Percentiles rank a stretch among this genome's conserved stretches.
Conservation (phyloP, 2,797 vertebrate species). For the Cynopterus sphinx region DNA sequence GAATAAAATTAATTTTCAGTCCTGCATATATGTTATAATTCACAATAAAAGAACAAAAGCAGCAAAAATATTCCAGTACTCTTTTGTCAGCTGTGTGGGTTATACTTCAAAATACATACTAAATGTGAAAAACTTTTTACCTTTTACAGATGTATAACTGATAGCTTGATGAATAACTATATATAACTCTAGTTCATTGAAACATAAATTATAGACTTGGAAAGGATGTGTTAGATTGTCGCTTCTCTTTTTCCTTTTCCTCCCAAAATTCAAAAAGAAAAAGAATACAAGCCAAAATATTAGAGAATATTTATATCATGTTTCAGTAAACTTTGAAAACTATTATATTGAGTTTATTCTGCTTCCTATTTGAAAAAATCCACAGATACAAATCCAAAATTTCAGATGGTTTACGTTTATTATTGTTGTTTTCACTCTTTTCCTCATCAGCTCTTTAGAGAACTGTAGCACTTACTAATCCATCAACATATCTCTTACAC, state of each 20-base stretch:
- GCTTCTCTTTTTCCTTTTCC: neutral
- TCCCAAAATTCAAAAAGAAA: neutral
- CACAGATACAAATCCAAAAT: neutral
- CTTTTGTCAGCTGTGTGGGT: neutral
- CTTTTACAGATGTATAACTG: neutral
- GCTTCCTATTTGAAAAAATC: neutral
- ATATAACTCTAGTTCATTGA: neutral
- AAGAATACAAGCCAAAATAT: neutral
- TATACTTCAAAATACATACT: neutral
- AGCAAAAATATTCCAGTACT: neutral
- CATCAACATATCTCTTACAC: neutral
- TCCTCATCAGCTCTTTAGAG: neutral
- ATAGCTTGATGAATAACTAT: neutral
- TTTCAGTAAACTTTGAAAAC: conserved; percentile 26
- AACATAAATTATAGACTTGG: neutral
- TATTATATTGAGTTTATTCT: neutral
- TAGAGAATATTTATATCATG: neutral
- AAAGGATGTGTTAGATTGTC: neutral
- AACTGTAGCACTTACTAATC: neutral
- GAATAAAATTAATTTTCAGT: conserved; percentile 29
- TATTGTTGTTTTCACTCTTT: neutral
- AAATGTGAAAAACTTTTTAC: neutral
- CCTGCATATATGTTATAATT: neutral
- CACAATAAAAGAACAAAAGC: neutral
- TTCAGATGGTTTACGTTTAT: neutral